A percentile compares a stretch with the other conserved stretches of the same genome.
Conservation (phyloP, 1,140 invertebrate genomes). For the Cherax quadricarinatus region DNA sequence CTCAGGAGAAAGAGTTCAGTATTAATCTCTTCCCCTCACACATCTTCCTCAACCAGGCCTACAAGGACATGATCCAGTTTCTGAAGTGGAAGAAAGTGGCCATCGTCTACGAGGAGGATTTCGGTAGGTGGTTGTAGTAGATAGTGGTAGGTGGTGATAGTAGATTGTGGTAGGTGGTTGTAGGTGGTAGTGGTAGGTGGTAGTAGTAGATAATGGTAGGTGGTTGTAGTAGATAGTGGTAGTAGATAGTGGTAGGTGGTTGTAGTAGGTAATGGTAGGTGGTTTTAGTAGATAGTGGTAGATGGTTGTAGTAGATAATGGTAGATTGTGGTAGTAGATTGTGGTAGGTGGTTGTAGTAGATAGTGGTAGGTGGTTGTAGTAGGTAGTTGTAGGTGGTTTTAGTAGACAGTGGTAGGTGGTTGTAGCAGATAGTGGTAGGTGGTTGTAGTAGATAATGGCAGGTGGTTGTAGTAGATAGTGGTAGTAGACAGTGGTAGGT, state of each 20-base stretch:
- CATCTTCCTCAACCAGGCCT: constrained; percentile 88
- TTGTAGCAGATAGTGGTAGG: constrained; percentile 78
- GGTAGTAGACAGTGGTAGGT: too few relatives aligned
- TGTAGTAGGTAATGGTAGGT: constrained; percentile 78
- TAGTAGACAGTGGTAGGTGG: constrained; percentile 78
- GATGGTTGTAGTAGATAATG: constrained; percentile 72
- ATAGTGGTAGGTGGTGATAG: too few relatives aligned
- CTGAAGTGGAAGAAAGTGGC: constrained; percentile 96
- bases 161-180: constrained; percentile 22
- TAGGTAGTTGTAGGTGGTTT: constrained; percentile 77
- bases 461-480: constrained; percentile 72
- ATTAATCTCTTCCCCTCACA: constrained; percentile 95
- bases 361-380: constrained; percentile 78
- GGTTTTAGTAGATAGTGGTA: constrained; percentile 77
- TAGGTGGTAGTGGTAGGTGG: constrained; percentile 78
- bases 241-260: constrained; percentile 82
- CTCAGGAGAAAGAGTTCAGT: constrained; percentile 85
- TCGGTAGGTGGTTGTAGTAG: constrained; percentile 79
- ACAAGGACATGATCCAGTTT: constrained; percentile 90
- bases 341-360: constrained; percentile 78
- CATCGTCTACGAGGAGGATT: constrained; percentile 94
- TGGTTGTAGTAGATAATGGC: constrained; percentile 77
- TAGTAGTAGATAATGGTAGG: constrained; percentile 78
- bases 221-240: not conserved
- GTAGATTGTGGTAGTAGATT: too few relatives aligned